Evolutionary conservation across 2,797 vertebrate species (phyloP), one percentile per base, ranked within the genome.

Genomic region (Coilia nasus): DNA sequence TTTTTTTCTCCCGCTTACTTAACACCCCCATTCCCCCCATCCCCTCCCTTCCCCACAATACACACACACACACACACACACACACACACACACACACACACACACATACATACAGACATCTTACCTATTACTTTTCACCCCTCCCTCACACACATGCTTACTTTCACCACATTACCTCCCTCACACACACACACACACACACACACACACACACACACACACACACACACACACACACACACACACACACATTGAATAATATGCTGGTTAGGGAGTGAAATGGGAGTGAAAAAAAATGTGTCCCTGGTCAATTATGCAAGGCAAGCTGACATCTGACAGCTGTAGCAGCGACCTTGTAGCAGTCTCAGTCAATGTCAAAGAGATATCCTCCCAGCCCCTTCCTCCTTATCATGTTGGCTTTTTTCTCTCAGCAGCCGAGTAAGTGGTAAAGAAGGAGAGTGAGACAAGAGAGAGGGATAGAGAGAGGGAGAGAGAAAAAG

Each of bases 271-370:
- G 85, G 82, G 71, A 3, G 81, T 60, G 84, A 89, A 87, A 85
- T 62, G 71, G 60, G 85, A 85, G 83, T 50, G 83, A 88, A 31
- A 67, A 31, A 71, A 71, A 28, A 2, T 75, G 88, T 75, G 87
- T 85, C 87, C 87, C 85, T 83, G 83, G 89, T 90, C 89, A 91
- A 92, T 93, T 87, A 92, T 86, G 89, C 89, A 92, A 90, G 81
- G 75, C 15, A 25, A 84, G 80, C 57, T 83, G 86, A 85, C 83
- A 89, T 86, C 86, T 90, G 91, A 91, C 90, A 86, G 91, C 85
- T 90, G 81, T 85, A 85, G 87, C 86, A 84, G 88, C 84, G 89
- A 94, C 93, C 93, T 92, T 91, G 89, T 86, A 85, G 85, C 85
- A 83, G 87, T 91, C 83, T 82, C 44, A 57, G 85, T 92, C 88